Evolutionary conservation across 1,140 invertebrate genomes (phyloP).

Genomic region (Drosophila melanica): DNA sequence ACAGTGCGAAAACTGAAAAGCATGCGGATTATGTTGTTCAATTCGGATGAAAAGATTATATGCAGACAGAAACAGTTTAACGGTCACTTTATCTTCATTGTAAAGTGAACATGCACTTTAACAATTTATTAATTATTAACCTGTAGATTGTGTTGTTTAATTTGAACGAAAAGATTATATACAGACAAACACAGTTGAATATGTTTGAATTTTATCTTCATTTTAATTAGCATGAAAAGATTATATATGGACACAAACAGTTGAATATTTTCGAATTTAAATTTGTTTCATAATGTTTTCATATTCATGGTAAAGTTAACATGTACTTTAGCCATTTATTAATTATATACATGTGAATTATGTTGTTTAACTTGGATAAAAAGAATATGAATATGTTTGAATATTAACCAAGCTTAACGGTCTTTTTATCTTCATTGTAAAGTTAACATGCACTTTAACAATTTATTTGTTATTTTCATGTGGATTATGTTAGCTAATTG

Average conservation of each 20-base stretch:
- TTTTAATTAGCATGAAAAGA: not conserved
- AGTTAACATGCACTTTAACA: not conserved
- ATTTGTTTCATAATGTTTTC: too few relatives aligned
- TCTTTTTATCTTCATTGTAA: too few relatives aligned
- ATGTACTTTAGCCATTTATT: not conserved
- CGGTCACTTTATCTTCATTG: too few relatives aligned
- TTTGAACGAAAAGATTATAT: not conserved
- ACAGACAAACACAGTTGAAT: too few relatives aligned
- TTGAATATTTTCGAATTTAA: too few relatives aligned
- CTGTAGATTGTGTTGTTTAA: not conserved
- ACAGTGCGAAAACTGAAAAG: not conserved
- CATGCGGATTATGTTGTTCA: not conserved
- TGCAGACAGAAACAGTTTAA: too few relatives aligned
- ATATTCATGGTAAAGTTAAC: too few relatives aligned
- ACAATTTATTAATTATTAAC: not conserved
- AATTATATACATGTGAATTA: not conserved
- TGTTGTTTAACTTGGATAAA: not conserved
- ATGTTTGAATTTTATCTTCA: too few relatives aligned
- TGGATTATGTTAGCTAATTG: slow-evolving; percentile 3
- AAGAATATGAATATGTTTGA: too few relatives aligned
- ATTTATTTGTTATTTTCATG: not conserved
- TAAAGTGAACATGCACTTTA: not conserved
- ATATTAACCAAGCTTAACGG: too few relatives aligned
- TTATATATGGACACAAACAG: too few relatives aligned
- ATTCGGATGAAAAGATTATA: not conserved